Evolutionary conservation across 2,797 vertebrate genomes (phyloP).

Genomic region (Hydrocynus forskahlii): DNA sequence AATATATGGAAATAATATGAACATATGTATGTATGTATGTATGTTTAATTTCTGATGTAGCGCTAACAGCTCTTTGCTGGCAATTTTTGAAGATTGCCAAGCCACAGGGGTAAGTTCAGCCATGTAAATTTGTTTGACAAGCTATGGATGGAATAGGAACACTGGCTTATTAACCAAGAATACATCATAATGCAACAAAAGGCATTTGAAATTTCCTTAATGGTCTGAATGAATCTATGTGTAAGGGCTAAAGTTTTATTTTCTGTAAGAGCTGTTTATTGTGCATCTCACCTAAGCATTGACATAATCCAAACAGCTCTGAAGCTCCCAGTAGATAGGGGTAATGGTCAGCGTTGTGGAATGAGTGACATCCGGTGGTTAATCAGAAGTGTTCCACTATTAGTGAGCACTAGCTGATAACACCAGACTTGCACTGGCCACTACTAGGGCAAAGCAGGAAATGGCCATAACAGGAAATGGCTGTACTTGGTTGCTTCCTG

Average conservation of each 20-base stretch:
- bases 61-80: background rate
- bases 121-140: background rate
- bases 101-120: background rate
- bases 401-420: background rate
- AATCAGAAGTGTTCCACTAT: background rate
- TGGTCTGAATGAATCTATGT: background rate
- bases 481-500: conserved; percentile 77
- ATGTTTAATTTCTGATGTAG: background rate
- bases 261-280: background rate
- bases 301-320: conserved; percentile 6
- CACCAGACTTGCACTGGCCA: conserved; percentile 58
- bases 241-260: background rate
- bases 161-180: background rate
- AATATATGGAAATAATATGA: too few species aligned
- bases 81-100: background rate
- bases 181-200: background rate
- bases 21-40: background rate
- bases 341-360: conserved; percentile 25
- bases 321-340: conserved; percentile 3
- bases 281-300: background rate
- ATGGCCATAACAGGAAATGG: conserved; percentile 83
- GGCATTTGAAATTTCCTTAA: background rate
- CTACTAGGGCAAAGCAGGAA: conserved; percentile 59
- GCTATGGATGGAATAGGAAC: background rate
- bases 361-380: conserved; percentile 20